Percentiles rank a stretch among this genome's conserved stretches.
These are phyloP conservation scores for Acestrorhynchus altus DNA, from an alignment of 2,797 vertebrate genomes.

Conservation along the genomic window DNA sequence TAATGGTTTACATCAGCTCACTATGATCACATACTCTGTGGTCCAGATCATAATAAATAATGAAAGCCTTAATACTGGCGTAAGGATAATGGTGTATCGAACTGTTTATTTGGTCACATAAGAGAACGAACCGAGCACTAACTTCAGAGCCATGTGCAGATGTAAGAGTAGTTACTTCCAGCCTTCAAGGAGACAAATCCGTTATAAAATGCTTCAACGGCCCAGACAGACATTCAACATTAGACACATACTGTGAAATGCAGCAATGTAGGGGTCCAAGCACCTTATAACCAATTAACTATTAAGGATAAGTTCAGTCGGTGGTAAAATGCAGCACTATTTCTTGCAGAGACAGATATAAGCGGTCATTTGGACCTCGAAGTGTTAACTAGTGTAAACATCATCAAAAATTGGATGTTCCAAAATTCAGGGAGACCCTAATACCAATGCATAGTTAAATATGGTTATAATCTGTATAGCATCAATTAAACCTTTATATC, in stretches of 20 bases:
- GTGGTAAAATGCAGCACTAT: too few species aligned
- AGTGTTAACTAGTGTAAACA: too few species aligned
- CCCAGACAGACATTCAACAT: background rate
- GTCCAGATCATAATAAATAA: background rate
- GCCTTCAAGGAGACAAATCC: background rate
- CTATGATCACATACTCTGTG: background rate
- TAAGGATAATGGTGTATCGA: background rate
- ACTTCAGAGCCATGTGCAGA: background rate
- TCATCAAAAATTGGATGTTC: too few species aligned
- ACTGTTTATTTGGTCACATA: background rate
- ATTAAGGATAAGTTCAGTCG: too few species aligned
- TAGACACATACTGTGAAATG: background rate
- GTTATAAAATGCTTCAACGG: background rate
- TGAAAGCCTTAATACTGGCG: background rate
- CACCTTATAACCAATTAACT: background rate
- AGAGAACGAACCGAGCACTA: background rate
- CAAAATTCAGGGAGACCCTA: too few species aligned
- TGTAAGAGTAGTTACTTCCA: too few species aligned
- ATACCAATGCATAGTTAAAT: too few species aligned
- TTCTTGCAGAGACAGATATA: too few species aligned
- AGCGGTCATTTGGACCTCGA: too few species aligned
- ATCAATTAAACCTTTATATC: too few species aligned
- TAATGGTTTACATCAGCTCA: conserved; percentile 10
- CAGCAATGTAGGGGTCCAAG: background rate
- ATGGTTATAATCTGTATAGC: too few species aligned